These are phyloP conservation scores for Bradypus variegatus DNA, from an alignment of 2,797 vertebrate species.

Conservation along the genomic window DNA sequence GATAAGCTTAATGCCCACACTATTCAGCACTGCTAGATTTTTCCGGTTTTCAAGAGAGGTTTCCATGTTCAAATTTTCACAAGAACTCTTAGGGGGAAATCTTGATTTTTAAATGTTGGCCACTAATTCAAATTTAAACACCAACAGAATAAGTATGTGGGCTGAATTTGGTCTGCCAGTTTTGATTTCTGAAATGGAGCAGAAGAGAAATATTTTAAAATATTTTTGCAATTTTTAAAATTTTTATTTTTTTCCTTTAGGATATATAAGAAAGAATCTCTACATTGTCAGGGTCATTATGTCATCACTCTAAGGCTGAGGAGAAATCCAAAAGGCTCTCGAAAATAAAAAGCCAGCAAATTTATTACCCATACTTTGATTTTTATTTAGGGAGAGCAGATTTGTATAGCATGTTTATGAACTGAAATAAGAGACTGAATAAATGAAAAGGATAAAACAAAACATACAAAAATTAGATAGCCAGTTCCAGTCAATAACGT, in stretches of 20 bases:
- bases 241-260: background rate
- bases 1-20: background rate
- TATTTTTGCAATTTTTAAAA: background rate
- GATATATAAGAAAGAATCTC: background rate
- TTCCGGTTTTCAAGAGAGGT: background rate
- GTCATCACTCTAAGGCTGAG: background rate
- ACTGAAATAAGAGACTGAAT: background rate
- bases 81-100: background rate
- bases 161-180: background rate
- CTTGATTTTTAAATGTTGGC: background rate
- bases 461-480: background rate
- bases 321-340: constrained; percentile 30
- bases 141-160: background rate
- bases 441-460: background rate
- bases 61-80: background rate
- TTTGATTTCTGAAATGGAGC: background rate
- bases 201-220: background rate
- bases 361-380: no score
- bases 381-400: no score
- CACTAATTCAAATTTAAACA: constrained; percentile 17
- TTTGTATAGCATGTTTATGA: no score
- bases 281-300: background rate
- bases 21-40: background rate
- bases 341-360: background rate
- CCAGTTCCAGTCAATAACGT: constrained; percentile 14